A percentile compares a stretch with the other conserved stretches of the same genome.
phyloP scores from a whole-genome alignment of 1,140 invertebrate species.

The Sitobion miscanthi region DNA sequence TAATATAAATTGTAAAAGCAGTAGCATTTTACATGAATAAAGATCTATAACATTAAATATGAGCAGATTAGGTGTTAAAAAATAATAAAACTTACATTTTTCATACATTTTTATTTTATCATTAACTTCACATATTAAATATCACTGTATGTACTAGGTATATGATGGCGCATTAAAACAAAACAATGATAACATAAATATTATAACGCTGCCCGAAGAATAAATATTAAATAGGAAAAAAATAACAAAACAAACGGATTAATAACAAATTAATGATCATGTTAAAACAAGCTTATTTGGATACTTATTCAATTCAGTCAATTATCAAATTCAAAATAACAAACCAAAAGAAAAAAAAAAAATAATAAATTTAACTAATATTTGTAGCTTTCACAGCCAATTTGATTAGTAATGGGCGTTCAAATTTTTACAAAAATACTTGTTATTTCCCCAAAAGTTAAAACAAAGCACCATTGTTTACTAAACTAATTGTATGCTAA shows the following conservation, averaged over 20 bases:
- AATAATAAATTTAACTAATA: constrained; percentile 40
- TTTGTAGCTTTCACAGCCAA: constrained; percentile 47
- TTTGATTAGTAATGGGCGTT: constrained; percentile 52
- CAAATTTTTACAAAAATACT: constrained; percentile 41
- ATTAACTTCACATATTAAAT: constrained; percentile 30
- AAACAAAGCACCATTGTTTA: constrained; percentile 54
- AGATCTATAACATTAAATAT: not conserved
- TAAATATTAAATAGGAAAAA: constrained; percentile 14
- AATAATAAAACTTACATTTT: constrained; percentile 14
- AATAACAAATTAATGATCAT: constrained; percentile 30
- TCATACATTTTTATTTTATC: constrained; percentile 23
- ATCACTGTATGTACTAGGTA: constrained; percentile 15
- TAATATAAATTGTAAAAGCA: not conserved
- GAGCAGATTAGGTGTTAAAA: not conserved
- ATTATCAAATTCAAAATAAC: constrained; percentile 54
- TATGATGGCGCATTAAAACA: not conserved
- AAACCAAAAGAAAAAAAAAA: constrained; percentile 50
- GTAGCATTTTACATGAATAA: not conserved
- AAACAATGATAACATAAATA: constrained; percentile 23
- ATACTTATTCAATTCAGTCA: constrained; percentile 54
- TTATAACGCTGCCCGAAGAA: constrained; percentile 11
- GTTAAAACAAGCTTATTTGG: constrained; percentile 36
- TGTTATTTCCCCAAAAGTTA: constrained; percentile 53
- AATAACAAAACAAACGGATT: constrained; percentile 24
- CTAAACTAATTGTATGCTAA: constrained; percentile 52